Evolutionary conservation across 2,888 invertebrate genomes (phyloP), one percentile per base, ranked within the genome.

Genomic region (Melanotus villosus): DNA sequence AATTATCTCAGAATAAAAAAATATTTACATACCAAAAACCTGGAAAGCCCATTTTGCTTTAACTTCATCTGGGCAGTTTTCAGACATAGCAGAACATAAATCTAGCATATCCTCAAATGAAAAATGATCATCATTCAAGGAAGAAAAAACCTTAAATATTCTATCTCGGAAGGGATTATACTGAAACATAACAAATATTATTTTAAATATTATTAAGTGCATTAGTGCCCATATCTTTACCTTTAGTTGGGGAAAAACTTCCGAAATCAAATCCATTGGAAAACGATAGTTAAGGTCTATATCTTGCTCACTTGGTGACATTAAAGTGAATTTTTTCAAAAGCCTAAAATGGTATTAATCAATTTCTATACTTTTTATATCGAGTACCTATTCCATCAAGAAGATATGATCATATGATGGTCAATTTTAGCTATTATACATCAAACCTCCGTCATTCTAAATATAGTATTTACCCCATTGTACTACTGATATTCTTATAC

Each of bases 81-180:
- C 87, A 41, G 92, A 92, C 87, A 94, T 91, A 0, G 89, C 92
- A 0, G 93, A 93, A 79, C 90, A 93, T 78, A 94, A 85, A 81
- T 95, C 93, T 43, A 95, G 82, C 74, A 93, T 85, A 79, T 94
- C 94, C 80, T 94, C 93, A 80, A 94, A 94, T 0, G 92, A 91
- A 80, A 94, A 88, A 75, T 88, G 87, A 32, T 88, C 88, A 74
- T 91, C 91, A 1, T 88, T 85, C 75, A 88, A 83, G 0, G 93
- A 93, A 0, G 93, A 93, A 81, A 94, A 95, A 23, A 93, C 91
- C 58, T 87, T 85, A 78, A 92, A 90, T 58, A 94, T 88, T 10
- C 93, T 87, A 70, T 92, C 90, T 77, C 88, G 86, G 80, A 93
- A 94, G 3, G 94, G 93, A 83, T 93, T 94, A 79, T 88, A 89